Evolutionary conservation across 2,888 invertebrate species (phyloP).

Genomic region (Sepiola atlantica): DNA sequence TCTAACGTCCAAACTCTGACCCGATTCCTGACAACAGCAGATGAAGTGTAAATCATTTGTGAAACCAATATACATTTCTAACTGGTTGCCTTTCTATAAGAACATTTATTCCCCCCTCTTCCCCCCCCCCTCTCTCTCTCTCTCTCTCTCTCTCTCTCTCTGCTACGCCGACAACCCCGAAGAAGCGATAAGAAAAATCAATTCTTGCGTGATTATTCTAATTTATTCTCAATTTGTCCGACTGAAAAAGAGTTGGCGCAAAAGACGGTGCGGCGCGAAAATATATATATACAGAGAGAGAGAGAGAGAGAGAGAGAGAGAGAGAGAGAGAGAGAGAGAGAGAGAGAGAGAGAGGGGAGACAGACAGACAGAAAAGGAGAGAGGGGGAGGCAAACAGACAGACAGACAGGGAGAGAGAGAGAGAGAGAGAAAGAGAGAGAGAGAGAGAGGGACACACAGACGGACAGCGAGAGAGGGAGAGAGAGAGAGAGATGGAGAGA

Average conservation of each 20-base stretch:
- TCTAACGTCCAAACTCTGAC: neutral
- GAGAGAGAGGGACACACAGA: too few species aligned
- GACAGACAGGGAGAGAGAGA: too few species aligned
- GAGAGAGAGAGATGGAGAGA: too few species aligned
- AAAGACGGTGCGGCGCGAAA: neutral
- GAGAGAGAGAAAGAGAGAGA: too few species aligned
- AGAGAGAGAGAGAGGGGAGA: too few species aligned
- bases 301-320: too few species aligned
- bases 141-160: neutral
- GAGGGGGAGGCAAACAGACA: too few species aligned
- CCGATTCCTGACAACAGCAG: slow-evolving; percentile 10
- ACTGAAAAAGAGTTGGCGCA: neutral
- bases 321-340: too few species aligned
- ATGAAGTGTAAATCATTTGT: slow-evolving; percentile 32
- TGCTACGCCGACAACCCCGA: neutral
- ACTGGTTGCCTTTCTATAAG: neutral
- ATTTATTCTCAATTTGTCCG: slow-evolving; percentile 22
- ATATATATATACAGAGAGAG: too few species aligned
- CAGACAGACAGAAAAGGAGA: too few species aligned
- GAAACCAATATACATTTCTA: slow-evolving; percentile 32
- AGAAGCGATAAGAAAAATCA: slow-evolving; percentile 20
- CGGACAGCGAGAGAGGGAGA: too few species aligned
- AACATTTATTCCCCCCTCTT: neutral
- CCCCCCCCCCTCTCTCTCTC: neutral
- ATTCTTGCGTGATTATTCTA: slow-evolving; percentile 1